Base-by-base conservation (phyloP, 2,113 vertebrate species). In the Scophthalmus maximus region DNA sequence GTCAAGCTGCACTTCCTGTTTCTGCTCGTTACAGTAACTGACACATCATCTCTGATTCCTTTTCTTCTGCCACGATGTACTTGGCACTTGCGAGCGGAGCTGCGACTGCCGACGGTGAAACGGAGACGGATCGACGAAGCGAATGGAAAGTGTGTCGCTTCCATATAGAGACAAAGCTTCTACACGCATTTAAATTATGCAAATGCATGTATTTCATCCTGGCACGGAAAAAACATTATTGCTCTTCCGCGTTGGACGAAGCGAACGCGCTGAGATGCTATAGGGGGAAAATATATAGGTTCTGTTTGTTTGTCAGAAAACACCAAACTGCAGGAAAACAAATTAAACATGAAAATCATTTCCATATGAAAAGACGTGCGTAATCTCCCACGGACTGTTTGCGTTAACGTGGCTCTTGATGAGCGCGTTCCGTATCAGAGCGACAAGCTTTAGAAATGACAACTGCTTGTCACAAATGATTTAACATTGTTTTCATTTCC, bases 121-220 rank as follows among this genome's bases (percentile, higher is more conserved):
- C 22, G 44, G 51, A 61, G 51, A 65, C 22, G 51, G 56, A 78
- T 73, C 58, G 81, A 53, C 26, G 58, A 29, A 9, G 22, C 58
- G 30, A 77, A 64, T 29, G 56, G 57, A 60, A 71, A 75, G 17
- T 34, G 29, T 47, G 42, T 27, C 44, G n/a, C 77, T 29, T 67
- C 30, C 22, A 29, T 23, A 3, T 23, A 29, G 11, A 66, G 57
- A 71, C 56, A 87, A 69, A 79, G 49, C 59, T 47, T 63, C 55
- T 14, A 2, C n/a, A n/a, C 57, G 55, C 26, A 10, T 81, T 38
- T 72, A 23, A 75, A 83, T 84, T 76, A 88, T 80, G 70, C 67
- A 82, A 73, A 88, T 80, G 70, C 67, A 82, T 72, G 64, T 25
- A 17, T 50, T 30, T 32, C 34, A 11, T 3, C 2, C 27, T 59